Percentiles rank a stretch among this genome's conserved stretches.
phyloP scores from a whole-genome alignment of 2,888 invertebrate genomes.

The Argyresthia goedartella region DNA sequence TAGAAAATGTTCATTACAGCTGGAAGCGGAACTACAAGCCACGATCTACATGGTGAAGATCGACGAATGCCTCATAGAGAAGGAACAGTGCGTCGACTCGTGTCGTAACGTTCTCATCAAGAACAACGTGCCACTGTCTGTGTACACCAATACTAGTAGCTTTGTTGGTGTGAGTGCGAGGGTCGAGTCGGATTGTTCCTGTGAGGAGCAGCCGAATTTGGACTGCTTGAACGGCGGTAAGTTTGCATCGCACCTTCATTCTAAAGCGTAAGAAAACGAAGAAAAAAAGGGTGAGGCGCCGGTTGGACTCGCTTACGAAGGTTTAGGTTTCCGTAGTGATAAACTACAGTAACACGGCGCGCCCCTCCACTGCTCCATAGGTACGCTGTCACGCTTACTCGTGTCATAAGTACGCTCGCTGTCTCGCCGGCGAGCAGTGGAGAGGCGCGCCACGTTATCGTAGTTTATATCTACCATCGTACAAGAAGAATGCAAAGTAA shows the following conservation, averaged over 20 bases:
- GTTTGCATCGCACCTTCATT: conserved; percentile 7
- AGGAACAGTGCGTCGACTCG: conserved; percentile 77
- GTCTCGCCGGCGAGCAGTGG: too few relatives aligned
- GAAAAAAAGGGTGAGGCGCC: too few relatives aligned
- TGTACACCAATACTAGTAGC: conserved; percentile 93
- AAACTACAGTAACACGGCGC: too few relatives aligned
- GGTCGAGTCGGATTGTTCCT: conserved; percentile 84
- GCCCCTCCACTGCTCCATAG: too few relatives aligned
- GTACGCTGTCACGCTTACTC: too few relatives aligned
- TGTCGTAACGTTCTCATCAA: conserved; percentile 85
- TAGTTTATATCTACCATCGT: too few relatives aligned
- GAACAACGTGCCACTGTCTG: conserved; percentile 80
- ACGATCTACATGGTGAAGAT: conserved; percentile 91
- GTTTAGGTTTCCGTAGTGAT: too few relatives aligned
- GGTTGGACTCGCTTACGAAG: too few relatives aligned
- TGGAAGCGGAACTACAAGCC: conserved; percentile 79
- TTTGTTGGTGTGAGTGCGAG: conserved; percentile 93
- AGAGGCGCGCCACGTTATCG: too few relatives aligned
- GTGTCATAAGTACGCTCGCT: too few relatives aligned
- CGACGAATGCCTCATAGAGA: conserved; percentile 88
- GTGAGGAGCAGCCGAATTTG: conserved; percentile 65
- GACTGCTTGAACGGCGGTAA: conserved; percentile 85
- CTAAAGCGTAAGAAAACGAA: neutral
- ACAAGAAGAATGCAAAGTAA: too few relatives aligned
- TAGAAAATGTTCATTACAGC: conserved; percentile 28